Conservation (phyloP, 2,888 invertebrate species). For the Lasioglossum malachurum region DNA sequence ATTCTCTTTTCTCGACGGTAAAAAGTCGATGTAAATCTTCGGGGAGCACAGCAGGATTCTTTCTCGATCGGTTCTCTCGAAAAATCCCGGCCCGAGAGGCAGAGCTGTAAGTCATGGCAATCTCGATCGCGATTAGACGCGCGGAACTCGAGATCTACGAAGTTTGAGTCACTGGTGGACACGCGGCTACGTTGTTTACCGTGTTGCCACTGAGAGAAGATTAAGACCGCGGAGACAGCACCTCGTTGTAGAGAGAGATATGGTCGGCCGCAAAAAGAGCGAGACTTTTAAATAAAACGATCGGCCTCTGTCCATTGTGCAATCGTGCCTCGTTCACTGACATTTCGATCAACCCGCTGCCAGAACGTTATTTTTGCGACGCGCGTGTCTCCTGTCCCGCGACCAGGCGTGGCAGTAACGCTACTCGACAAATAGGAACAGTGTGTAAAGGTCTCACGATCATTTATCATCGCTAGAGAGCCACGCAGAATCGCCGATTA, state of each 20-base stretch:
- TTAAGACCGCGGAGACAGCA: neutral
- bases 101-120: neutral
- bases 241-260: neutral
- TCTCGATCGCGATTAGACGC: neutral
- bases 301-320: constrained; percentile 26
- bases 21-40: constrained; percentile 19
- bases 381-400: neutral
- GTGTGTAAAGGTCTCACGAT: neutral
- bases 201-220: neutral
- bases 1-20: neutral
- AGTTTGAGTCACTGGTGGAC: constrained; percentile 1
- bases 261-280: neutral
- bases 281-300: constrained; percentile 38
- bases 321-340: constrained; percentile 51
- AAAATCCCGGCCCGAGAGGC: neutral
- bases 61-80: neutral
- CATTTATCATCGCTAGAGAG: neutral
- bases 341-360: constrained; percentile 49
- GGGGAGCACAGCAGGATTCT: neutral
- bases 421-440: constrained; percentile 1
- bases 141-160: neutral
- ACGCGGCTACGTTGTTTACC: neutral
- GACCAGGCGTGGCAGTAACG: neutral
- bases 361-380: constrained; percentile 56
- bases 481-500: neutral